Base-by-base conservation (phyloP, 2,113 vertebrate species). In the Glareola pratincola region DNA sequence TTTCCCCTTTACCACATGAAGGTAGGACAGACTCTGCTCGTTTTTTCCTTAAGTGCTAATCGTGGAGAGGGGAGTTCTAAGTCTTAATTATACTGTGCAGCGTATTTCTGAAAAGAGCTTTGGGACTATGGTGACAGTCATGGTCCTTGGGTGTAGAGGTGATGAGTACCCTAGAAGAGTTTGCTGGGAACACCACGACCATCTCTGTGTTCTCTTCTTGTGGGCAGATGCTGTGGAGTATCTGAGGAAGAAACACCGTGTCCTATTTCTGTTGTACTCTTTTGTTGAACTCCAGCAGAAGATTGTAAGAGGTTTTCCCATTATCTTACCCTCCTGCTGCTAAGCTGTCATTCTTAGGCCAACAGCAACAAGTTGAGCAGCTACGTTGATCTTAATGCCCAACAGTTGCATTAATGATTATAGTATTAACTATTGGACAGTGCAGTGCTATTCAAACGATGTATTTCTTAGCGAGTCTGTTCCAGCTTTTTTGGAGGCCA, bases 261-360 rank as follows among this genome's bases (percentile, higher is more conserved):
- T 83, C 34, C 32, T 78, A 0, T 79, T 92, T 83, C 68, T 90
- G 57, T 56, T 85, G 19, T 67, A 8, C 53, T 86, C 68, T 86
- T 84, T 91, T 92, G 39, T 51, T 91, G 69, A 36, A 41, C 68
- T 81, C 36, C 29, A 24, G 59, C 24, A 37, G 76, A 93, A 86
- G 80, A n/a, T n/a, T 87, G 45, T 30, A 56, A 76, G 87, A 69
- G 45, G 36, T 72, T 90, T 96, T 96, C 34, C 69, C 74, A 79
- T 91, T 91, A 85, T 95, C 77, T 91, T 94, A 76, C 74, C 39
- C 74, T 89, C 87, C 90, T 94, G 91, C 90, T 96, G 91, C 45
- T 87, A 51, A 50, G 39, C 83, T 94, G 86, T 96, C 76, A 45
- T 88, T 56, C 57, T 77, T 60, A 48, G 56, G 60, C 83, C 83